phyloP scores from a whole-genome alignment of 2,888 invertebrate genomes.

The Eupeodes latifasciatus region DNA sequence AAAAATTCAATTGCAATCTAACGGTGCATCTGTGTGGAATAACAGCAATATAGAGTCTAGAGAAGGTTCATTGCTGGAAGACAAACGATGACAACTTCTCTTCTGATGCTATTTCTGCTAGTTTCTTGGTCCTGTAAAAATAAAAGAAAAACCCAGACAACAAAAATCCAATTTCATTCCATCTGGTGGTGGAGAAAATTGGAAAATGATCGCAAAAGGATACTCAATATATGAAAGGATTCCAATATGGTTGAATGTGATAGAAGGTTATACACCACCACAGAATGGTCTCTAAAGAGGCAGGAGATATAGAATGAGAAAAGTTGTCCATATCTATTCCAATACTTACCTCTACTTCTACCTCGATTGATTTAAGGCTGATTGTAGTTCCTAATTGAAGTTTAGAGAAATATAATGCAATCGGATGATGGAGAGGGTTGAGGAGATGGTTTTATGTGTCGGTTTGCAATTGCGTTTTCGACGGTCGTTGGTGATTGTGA shows the following conservation, averaged over 20 bases:
- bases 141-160: slow-evolving; percentile 6
- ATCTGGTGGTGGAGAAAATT: slow-evolving; percentile 75
- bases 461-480: slow-evolving; percentile 37
- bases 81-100: slow-evolving; percentile 73
- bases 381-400: slow-evolving; percentile 74
- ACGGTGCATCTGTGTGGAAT: slow-evolving; percentile 71
- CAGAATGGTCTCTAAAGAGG: too few relatives aligned
- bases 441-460: background rate
- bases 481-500: background rate
- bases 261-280: slow-evolving; percentile 48
- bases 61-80: slow-evolving; percentile 67
- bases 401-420: slow-evolving; percentile 69
- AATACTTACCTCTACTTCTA: background rate
- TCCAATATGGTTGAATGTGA: slow-evolving; percentile 70
- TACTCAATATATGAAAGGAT: slow-evolving; percentile 72
- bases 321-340: background rate
- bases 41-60: slow-evolving; percentile 22
- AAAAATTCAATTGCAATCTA: slow-evolving; percentile 70
- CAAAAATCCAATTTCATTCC: slow-evolving; percentile 74
- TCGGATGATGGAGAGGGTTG: slow-evolving; percentile 7
- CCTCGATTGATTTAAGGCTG: slow-evolving; percentile 68
- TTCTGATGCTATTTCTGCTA: slow-evolving; percentile 19
- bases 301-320: background rate
- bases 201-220: slow-evolving; percentile 75
- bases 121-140: background rate